Conservation (phyloP, 2,888 invertebrate species). For the Cylindroiulus punctatus region DNA sequence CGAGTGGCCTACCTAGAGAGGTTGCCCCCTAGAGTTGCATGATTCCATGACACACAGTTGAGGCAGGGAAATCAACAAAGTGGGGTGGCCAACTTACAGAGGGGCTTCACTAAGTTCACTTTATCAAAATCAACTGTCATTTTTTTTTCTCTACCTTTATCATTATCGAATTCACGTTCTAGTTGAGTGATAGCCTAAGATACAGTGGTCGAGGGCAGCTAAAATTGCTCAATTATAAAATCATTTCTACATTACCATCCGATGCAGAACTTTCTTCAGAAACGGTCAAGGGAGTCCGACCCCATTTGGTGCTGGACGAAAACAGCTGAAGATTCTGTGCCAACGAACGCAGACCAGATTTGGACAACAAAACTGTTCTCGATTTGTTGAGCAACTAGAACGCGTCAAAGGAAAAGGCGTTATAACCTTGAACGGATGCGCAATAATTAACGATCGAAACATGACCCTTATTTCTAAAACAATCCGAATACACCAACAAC, state of each 20-base stretch:
- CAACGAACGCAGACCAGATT: constrained; percentile 52
- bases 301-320: constrained; percentile 56
- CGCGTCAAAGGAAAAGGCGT: background rate
- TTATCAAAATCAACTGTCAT: too few species aligned
- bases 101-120: too few species aligned
- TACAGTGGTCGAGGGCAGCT: background rate
- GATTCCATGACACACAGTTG: too few species aligned
- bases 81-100: too few species aligned
- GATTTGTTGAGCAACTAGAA: constrained; percentile 54
- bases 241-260: constrained; percentile 39
- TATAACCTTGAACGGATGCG: background rate
- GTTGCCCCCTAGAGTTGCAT: too few species aligned
- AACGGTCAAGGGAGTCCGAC: background rate
- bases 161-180: too few species aligned
- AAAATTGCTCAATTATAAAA: too few species aligned
- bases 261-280: constrained; percentile 21
- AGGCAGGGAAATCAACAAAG: too few species aligned
- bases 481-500: background rate
- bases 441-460: background rate
- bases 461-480: background rate
- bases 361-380: constrained; percentile 51
- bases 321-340: constrained; percentile 49
- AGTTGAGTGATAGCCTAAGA: too few species aligned
- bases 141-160: too few species aligned
- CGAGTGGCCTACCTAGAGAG: too few species aligned